Base-by-base conservation (phyloP, 2,888 invertebrate genomes). In the Blomia tropicalis region DNA sequence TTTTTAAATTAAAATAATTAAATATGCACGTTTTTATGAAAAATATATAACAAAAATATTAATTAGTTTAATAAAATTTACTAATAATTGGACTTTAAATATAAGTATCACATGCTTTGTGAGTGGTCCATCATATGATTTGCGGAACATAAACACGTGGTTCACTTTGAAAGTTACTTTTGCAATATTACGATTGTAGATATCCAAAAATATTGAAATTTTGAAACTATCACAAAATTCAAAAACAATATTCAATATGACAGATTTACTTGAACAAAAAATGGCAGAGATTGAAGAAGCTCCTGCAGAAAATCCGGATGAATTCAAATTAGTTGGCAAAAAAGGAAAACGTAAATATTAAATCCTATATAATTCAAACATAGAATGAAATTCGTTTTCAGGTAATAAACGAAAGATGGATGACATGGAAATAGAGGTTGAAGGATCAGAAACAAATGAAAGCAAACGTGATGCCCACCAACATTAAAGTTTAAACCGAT, bases 341-440 rank as follows among this genome's bases (percentile, higher is more conserved):
- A 27, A 3, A n/a, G 22, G 14, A 11, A 47, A 47, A 47, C 51
- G 51, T 47, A 47, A 47, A 27, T 47, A 27, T 27, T 47, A 47
- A 14, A 47, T 47, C 27, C 7, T 36, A 7, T 36, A 11, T 7
- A 47, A 47, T 25, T 47, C n/a, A 27, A 25, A 7, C 51, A 47
- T 22, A 7, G 7, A 11, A 11, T 11, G n/a, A 7, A 14, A 47
- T 27, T 47, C 14, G n/a, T 47, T 47, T 47, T 36, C 31, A 4
- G 29, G 14, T 29, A 2, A 5, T 11, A 66, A 66, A 25, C 58
- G 66, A 32, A 66, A 65, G 43, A 59, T 51, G 1, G 56, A 66
- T 62, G 43, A 65, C 32, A 66, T 66, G 66, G 66, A 66, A 25
- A 19, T 60, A 4, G 63, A 63, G 1, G 27, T n/a, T 7, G n/a